Evolutionary conservation across 2,113 vertebrate species (phyloP), one percentile per base, ranked within the genome.

Genomic region (Columba livia): DNA sequence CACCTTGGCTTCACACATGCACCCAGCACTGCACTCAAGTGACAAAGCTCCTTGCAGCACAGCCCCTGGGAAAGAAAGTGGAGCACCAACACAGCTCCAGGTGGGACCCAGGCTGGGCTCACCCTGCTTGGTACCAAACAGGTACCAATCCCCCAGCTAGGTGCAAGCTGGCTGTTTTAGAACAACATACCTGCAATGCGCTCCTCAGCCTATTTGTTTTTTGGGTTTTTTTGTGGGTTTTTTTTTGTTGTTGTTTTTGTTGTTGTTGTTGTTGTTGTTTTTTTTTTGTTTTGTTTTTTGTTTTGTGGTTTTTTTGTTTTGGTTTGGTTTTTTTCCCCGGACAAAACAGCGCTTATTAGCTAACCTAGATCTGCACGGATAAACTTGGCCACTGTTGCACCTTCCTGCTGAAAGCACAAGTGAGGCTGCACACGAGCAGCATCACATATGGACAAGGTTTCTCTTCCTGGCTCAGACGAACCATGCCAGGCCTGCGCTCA

Each of bases 401-500:
- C 23, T 12, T 32, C 57, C 34, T 28, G 31, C 26, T 12, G 25
- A 67, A 79, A 47, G 24, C 19, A 25, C 32, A 6, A 2, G 1
- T 3, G 10, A 40, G 28, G 29, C 40, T 28, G 31, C 38, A 28
- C 31, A n/a, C 12, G 4, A 67, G n/a, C 38, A 25, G 50, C 29
- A 38, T 50, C 66, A 17, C 1, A 0, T 0, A 1, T 5, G 40
- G 24, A 58, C 18, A 25, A 32, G 19, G 19, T 19, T 65, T 47
- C 78, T 20, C 1, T 1, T 44, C 40, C 20, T 10, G 23, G 38
- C n/a, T 70, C 64, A 28, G 14, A 47, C 11, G n/a, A 78, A 26
- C 42, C 24, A 51, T 0, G 1, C 31, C 66, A 66, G 29, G 28
- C 40, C 34, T 8, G 25, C 16, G 21, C 26, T 78, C n/a, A 0